These are phyloP conservation scores for Naja naja DNA, from an alignment of 2,113 vertebrate genomes.

Conservation along the genomic window DNA sequence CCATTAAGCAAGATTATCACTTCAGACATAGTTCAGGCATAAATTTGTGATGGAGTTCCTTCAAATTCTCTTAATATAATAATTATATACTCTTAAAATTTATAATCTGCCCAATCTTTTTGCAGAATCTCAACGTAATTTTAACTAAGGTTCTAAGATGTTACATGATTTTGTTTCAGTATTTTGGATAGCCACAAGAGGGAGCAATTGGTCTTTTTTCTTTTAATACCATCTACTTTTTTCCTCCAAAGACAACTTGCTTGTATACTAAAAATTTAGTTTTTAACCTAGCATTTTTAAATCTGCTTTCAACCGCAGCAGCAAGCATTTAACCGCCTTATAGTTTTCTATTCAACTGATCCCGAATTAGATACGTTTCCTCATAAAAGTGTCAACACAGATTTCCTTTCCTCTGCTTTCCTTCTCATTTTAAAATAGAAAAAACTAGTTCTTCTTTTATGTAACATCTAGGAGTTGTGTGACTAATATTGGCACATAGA, in stretches of 20 bases:
- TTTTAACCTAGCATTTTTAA: conserved; percentile 16
- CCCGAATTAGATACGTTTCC: neutral
- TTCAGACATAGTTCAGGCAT: neutral
- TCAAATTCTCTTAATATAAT: neutral
- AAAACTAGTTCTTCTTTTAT: neutral
- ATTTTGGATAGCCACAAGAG: conserved; percentile 37
- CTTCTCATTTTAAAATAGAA: neutral
- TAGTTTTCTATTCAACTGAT: conserved; percentile 2
- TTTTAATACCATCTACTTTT: neutral
- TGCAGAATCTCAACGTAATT: neutral
- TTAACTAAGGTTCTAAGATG: neutral
- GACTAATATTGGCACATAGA: neutral
- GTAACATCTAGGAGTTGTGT: neutral
- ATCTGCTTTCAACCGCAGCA: conserved; percentile 18
- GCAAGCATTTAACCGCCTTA: neutral
- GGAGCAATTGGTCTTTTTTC: conserved; percentile 48
- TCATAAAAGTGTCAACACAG: conserved; percentile 28
- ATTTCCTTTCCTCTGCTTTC: neutral
- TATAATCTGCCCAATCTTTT: neutral
- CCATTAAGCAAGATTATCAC: neutral
- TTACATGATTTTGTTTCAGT: neutral
- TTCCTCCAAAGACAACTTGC: fast-evolving
- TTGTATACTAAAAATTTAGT: conserved; percentile 6
- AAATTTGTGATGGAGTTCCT: neutral
- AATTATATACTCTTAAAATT: neutral